Conservation (phyloP, 2,797 vertebrate species). For the Pelochelys cantorii region DNA sequence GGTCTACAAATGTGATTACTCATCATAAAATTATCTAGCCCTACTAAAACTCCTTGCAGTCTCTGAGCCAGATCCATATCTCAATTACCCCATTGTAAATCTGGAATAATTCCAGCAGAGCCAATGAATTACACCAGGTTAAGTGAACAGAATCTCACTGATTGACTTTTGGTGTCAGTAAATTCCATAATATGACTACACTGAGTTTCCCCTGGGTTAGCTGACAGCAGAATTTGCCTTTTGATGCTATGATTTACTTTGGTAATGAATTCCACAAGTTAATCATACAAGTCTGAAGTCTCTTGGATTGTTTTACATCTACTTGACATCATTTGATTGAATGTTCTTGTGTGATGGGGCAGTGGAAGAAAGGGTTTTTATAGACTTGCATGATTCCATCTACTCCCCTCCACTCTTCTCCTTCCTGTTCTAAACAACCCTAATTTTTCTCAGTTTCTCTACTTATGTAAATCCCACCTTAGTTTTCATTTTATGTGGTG, state of each 20-base stretch:
- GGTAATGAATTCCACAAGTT: neutral
- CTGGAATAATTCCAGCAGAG: neutral
- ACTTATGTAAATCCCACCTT: neutral
- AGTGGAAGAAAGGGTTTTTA: neutral
- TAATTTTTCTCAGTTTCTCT: neutral
- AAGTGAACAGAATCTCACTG: neutral
- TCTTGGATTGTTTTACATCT: neutral
- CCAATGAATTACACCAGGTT: neutral
- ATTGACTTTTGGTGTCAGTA: neutral
- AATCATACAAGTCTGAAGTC: neutral
- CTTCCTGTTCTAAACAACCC: neutral
- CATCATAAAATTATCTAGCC: neutral
- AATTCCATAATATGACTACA: neutral
- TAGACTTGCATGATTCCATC: neutral
- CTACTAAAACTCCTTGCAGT: neutral
- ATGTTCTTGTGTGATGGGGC: neutral
- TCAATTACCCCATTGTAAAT: neutral
- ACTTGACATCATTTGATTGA: neutral
- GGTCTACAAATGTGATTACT: neutral
- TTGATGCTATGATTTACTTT: neutral
- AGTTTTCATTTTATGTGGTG: neutral
- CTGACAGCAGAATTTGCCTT: rapidly evolving
- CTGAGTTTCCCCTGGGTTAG: neutral
- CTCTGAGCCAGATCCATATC: neutral
- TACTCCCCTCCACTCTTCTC: neutral